Percentiles rank a stretch among this genome's conserved stretches.
Evolutionary conservation across 2,113 vertebrate genomes (phyloP).

Genomic region (Platysternon megacephalum): DNA sequence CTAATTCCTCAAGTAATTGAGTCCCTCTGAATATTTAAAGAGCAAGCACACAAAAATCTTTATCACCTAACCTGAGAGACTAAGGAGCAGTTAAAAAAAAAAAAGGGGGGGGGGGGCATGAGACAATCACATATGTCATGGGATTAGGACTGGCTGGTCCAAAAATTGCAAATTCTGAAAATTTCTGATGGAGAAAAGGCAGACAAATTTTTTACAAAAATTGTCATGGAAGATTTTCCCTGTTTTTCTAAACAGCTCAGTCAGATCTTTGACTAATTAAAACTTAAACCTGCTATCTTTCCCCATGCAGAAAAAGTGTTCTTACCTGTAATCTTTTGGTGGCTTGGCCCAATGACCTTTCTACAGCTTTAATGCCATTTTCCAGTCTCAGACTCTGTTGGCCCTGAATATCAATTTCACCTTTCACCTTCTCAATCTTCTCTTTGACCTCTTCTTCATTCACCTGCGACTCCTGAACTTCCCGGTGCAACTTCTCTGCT

Average conservation of each 20-base stretch:
- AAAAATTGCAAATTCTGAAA: neutral
- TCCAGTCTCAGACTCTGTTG: constrained; percentile 93
- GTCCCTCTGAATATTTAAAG: neutral
- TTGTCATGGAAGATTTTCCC: neutral
- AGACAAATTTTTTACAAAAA: neutral
- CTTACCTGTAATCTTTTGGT: constrained; percentile 91
- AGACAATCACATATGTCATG: neutral
- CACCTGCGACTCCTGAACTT: constrained; percentile 87
- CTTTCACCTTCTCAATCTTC: constrained; percentile 88
- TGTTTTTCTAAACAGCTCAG: neutral
- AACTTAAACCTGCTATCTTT: neutral
- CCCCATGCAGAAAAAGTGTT: neutral
- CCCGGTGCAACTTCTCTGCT: constrained; percentile 89
- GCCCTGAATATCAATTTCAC: constrained; percentile 91
- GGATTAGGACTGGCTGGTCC: neutral
- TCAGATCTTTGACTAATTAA: neutral
- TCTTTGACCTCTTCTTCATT: constrained; percentile 91
- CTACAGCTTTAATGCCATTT: constrained; percentile 93
- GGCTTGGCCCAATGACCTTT: constrained; percentile 91
- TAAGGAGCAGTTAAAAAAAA: neutral
- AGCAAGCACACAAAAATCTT: accelerated
- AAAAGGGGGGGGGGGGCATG: neutral
- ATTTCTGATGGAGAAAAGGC: neutral
- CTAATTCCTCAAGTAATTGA: neutral
- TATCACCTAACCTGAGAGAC: neutral